Conservation (phyloP, 1,140 invertebrate genomes). For the Brachionus rubens region DNA sequence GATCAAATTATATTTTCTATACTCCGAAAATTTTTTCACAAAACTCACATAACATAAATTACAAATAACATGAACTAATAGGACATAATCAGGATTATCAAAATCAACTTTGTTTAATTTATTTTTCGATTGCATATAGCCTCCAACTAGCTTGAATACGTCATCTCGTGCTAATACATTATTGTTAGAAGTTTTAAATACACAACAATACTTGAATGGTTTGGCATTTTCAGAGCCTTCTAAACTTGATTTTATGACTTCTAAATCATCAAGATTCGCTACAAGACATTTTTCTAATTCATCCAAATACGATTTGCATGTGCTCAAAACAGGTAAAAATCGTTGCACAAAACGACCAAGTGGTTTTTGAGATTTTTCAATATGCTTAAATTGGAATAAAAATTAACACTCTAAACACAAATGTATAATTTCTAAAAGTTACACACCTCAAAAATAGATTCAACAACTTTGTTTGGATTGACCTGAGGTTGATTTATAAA, state of each 20-base stretch:
- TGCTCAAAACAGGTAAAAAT: conserved; percentile 26
- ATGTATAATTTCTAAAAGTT: background rate
- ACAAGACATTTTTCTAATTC: background rate
- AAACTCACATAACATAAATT: conserved; percentile 28
- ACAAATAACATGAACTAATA: conserved; percentile 37
- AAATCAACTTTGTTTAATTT: conserved; percentile 41
- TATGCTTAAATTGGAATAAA: background rate
- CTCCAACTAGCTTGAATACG: background rate
- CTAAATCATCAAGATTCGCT: background rate
- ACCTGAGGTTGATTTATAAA: conserved; percentile 15
- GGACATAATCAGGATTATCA: conserved; percentile 39
- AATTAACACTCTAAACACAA: background rate
- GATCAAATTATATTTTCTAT: conserved; percentile 44
- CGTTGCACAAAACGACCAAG: conserved; percentile 31
- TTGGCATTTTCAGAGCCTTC: background rate
- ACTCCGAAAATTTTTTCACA: conserved; percentile 14
- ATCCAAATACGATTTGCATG: conserved; percentile 22
- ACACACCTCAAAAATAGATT: conserved; percentile 19
- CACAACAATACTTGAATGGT: conserved; percentile 42
- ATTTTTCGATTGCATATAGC: conserved; percentile 12
- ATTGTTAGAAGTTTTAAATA: conserved; percentile 40
- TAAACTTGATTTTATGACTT: background rate
- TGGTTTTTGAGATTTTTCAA: conserved; percentile 34
- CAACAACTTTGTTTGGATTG: conserved; percentile 14
- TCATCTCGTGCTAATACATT: conserved; percentile 33